Evolutionary conservation across 2,797 vertebrate species (phyloP), one percentile per base, ranked within the genome.

Genomic region (Diplodus puntazzo): DNA sequence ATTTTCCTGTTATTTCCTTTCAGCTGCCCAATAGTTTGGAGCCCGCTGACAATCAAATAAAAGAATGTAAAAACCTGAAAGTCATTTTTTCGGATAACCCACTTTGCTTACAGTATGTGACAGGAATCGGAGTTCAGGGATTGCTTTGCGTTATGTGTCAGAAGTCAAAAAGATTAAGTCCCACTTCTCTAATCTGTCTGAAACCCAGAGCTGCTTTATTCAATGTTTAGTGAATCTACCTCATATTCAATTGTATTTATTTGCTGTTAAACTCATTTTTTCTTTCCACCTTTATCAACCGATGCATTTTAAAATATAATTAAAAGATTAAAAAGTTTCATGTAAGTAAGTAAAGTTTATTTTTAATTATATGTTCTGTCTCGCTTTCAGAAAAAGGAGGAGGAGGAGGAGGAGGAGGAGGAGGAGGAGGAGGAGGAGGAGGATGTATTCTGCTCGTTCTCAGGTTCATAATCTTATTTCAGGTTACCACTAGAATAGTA

Each of bases 11-110:
- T 53, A 20, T 68, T 42, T 21, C 14, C n/a, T 39, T 4, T 14
- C 34, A 60, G 57, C 18, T 25, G 30, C 12, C 23, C 20, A 55
- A 11, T 25, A 46, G 5, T 14, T 52, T 71, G 43, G 34, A 45
- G 49, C 30, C 64, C 42, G 69, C 69, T 61, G 49, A 49, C 54
- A 49, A 39, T 75, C n/a, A 53, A 70, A 65, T 42, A 5, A 59
- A 50, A 66, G 17, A 49, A 39, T 43, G 17, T 1, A 1, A 53
- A 53, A 21, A 46, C 5, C 17, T 45, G 53, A 18, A 48, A 49
- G 49, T 39, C 18, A 60, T 11, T n/a, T 30, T 55, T 25, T 4
- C 14, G 27, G 43, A 39, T 39, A 23, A 46, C 12, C 4, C 46
- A 21, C 14, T 30, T 16, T 52, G 18, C 43, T 43, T 27, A 12